Evolutionary conservation across 2,888 invertebrate species (phyloP).

Genomic region (Temnothorax rugatulus): DNA sequence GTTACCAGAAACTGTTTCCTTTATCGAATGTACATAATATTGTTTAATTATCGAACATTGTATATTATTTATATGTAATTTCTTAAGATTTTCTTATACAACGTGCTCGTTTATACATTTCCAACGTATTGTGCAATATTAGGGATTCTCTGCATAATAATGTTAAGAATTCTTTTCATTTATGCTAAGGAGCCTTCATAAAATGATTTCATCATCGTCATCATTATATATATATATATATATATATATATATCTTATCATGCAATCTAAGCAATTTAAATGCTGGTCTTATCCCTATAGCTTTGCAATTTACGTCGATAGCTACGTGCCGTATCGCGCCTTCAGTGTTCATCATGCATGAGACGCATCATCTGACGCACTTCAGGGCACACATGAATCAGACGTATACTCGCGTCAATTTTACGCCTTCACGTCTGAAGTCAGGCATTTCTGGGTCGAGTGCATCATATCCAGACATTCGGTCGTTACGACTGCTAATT

Average conservation of each 20-base stretch:
- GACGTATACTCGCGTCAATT: conserved; percentile 18
- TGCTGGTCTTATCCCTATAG: conserved; percentile 48
- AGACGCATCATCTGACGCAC: conserved; percentile 75
- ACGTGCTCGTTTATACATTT: not conserved
- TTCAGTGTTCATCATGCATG: conserved; percentile 73
- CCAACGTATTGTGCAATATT: conserved; percentile 5
- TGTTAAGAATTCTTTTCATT: conserved; percentile 7
- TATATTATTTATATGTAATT: not conserved
- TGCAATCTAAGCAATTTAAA: conserved; percentile 57
- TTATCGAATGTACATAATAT: not conserved
- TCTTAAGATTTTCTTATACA: not conserved
- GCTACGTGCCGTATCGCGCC: conserved; percentile 32
- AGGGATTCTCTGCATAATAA: conserved; percentile 6
- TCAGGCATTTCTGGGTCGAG: not conserved
- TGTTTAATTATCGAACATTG: not conserved
- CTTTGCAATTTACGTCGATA: conserved; percentile 43
- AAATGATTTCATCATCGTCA: not conserved
- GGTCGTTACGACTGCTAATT: not conserved
- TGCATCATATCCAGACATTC: not conserved
- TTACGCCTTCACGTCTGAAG: not conserved
- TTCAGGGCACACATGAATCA: conserved; percentile 69
- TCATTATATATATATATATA: not conserved
- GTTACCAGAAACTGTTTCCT: not conserved
- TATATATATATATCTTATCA: not conserved
- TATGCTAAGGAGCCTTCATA: not conserved